These are phyloP conservation scores for Galbula dea DNA, from an alignment of 2,113 vertebrate species.

Conservation along the genomic window DNA sequence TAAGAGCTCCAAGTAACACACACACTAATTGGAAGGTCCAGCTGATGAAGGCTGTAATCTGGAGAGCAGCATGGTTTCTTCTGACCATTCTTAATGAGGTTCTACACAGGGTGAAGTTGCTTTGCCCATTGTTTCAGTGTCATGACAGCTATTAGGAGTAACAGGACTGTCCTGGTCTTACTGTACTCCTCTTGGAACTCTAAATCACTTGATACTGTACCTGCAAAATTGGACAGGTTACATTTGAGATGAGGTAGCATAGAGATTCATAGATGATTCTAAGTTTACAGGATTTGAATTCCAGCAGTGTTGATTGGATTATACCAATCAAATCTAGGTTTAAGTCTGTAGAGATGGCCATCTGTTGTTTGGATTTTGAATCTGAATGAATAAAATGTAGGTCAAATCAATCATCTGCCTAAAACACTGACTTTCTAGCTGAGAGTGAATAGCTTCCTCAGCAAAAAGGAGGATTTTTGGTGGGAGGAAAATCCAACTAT, in stretches of 20 bases:
- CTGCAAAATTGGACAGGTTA: neutral
- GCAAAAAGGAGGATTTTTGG: neutral
- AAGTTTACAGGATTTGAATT: conserved; percentile 60
- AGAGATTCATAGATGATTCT: neutral
- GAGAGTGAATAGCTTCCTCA: conserved; percentile 27
- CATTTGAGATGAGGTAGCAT: neutral
- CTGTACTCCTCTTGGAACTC: neutral
- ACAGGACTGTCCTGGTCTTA: neutral
- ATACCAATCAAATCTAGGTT: conserved; percentile 76
- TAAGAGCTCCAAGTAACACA: neutral
- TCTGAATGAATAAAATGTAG: conserved; percentile 46
- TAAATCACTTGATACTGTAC: neutral
- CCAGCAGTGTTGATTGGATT: conserved; percentile 76
- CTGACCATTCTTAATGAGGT: conserved; percentile 57
- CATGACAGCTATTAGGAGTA: neutral
- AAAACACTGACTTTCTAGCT: conserved; percentile 33
- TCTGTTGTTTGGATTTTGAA: conserved; percentile 77
- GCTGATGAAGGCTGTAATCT: conserved; percentile 64
- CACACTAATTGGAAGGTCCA: conserved; percentile 21
- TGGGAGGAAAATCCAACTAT: conserved; percentile 28
- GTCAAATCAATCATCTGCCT: conserved; percentile 29
- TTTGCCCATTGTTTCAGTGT: neutral
- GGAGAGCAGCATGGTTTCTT: conserved; percentile 67
- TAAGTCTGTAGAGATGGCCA: conserved; percentile 72
- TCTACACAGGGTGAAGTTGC: conserved; percentile 25